Conservation (phyloP, 2,888 invertebrate genomes). For the Electrophaes corylata region DNA sequence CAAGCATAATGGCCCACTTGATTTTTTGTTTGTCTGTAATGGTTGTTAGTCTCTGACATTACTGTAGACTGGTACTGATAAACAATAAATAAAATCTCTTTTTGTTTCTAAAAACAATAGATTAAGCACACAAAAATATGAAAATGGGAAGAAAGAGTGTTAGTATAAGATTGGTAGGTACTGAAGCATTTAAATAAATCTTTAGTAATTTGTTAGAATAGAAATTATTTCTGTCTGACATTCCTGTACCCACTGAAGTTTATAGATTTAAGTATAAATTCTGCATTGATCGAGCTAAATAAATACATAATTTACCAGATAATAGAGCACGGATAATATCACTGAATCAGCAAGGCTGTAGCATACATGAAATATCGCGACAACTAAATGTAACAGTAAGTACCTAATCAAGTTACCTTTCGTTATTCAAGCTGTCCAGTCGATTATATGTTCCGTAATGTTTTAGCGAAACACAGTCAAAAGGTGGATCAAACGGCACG, state of each 20-base stretch:
- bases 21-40: too few relatives aligned
- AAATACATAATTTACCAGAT: neutral
- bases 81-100: too few relatives aligned
- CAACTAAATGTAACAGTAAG: neutral
- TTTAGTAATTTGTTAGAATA: neutral
- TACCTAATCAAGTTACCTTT: neutral
- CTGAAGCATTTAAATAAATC: neutral
- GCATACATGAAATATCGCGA: conserved; percentile 2
- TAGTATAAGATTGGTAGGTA: too few relatives aligned
- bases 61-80: too few relatives aligned
- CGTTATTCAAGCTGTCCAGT: neutral
- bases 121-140: too few relatives aligned
- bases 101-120: too few relatives aligned
- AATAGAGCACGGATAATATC: neutral
- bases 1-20: too few relatives aligned
- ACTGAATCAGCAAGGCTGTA: neutral
- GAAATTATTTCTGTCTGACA: neutral
- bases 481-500: conserved; percentile 3
- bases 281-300: neutral
- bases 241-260: neutral
- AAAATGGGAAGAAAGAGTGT: too few relatives aligned
- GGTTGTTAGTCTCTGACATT: too few relatives aligned
- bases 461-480: conserved; percentile 1
- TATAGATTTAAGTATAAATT: neutral
- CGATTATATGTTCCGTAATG: neutral